Conservation (phyloP, 1,140 invertebrate genomes). For the Polyergus mexicanus region DNA sequence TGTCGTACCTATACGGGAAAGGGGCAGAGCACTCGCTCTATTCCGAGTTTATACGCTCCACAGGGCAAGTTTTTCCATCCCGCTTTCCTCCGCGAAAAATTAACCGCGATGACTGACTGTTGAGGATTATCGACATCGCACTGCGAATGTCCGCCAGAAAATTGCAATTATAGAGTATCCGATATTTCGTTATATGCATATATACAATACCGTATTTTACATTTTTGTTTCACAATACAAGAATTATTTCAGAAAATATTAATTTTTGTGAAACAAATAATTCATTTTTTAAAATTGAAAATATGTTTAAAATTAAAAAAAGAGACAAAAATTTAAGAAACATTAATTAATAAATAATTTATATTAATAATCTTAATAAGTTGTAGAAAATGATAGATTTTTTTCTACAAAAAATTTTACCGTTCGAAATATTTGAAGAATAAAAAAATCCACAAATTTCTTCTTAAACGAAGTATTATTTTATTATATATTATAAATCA, state of each 20-base stretch:
- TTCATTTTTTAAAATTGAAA: background rate
- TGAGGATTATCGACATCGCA: slow-evolving; percentile 41
- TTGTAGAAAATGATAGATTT: background rate
- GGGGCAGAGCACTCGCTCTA: slow-evolving; percentile 25
- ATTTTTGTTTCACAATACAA: background rate
- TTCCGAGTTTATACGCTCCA: slow-evolving; percentile 47
- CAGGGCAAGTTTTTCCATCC: slow-evolving; percentile 46
- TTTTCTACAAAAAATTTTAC: background rate
- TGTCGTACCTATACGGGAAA: slow-evolving; percentile 42
- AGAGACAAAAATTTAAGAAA: background rate
- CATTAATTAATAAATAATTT: slow-evolving; percentile 5
- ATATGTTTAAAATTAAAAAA: background rate
- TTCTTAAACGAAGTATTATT: slow-evolving; percentile 1
- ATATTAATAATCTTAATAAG: background rate
- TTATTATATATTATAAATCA: background rate
- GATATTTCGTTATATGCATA: slow-evolving; percentile 15
- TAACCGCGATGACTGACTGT: slow-evolving; percentile 53
- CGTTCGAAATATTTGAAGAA: background rate
- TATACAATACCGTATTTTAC: background rate
- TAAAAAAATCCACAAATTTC: background rate
- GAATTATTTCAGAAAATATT: background rate
- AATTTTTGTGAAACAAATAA: background rate
- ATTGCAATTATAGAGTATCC: slow-evolving; percentile 21
- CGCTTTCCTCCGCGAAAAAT: slow-evolving; percentile 42
- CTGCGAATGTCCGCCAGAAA: slow-evolving; percentile 24